Evolutionary conservation across 2,888 invertebrate species (phyloP), one percentile per base, ranked within the genome.

Genomic region (Stegana nigrithorax): DNA sequence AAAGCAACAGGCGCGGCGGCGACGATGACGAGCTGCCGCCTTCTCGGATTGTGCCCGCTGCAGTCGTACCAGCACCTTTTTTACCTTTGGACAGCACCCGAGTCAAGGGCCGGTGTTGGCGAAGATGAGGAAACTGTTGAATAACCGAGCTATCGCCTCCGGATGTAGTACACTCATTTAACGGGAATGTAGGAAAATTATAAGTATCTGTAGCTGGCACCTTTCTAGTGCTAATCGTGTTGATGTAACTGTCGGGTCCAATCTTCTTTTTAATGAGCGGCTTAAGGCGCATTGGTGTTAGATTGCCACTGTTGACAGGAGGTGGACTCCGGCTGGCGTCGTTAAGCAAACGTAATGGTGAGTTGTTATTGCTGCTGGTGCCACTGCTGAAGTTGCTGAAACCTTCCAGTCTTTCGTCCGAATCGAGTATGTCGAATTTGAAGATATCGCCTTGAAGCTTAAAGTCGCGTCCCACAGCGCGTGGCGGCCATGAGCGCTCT

Each of bases 341-440:
- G 44, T 72, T 73, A 0, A 69, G 39, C 0, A 77, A 44, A 8
- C 75, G 69, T 50, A 83, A 29, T 0, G 84, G 85, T 0, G 84
- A 85, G 59, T 75, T 81, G 45, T 76, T 78, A 4, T 71, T 71
- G 21, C 76, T 78, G 32, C 71, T 75, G 57, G 72, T 68, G 47
- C 69, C 69, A n/a, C 85, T 84, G 64, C 87, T 87, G 67, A 87
- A 87, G 70, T 87, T 87, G 45, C 70, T 69, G 73, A 56, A 64
- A 5, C 59, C 69, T 21, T 60, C 70, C 8, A 75, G 55, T 0
- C 74, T 66, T 56, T 94, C 94, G 79, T 94, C 94, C 10, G 91
- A 93, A 77, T 94, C 94, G 65, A 94, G 91, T 63, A 94, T 89
- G 83, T 94, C 94, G 82, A 94, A 94, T 70, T 91, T 91, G 81